Evolutionary conservation across 2,113 vertebrate genomes (phyloP).

Genomic region (Myotis davidii): DNA sequence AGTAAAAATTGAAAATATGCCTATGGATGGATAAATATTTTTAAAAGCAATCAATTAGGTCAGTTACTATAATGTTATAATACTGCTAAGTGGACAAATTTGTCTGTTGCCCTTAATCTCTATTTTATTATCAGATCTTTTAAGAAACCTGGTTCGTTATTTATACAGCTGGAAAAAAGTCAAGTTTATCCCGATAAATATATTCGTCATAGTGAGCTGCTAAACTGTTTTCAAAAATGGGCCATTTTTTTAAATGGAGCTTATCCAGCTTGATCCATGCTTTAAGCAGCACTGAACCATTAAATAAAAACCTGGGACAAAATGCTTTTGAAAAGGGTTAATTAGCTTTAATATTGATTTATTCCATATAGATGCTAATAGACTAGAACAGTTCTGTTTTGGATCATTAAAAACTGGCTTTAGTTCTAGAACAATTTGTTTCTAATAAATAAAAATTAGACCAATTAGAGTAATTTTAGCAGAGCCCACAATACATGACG

Average conservation of each 20-base stretch:
- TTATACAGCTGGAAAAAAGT: constrained; percentile 46
- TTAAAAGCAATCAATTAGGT: not conserved
- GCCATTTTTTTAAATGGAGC: constrained; percentile 94
- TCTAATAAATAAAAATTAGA: constrained; percentile 82
- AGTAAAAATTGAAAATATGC: not conserved
- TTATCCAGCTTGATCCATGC: constrained; percentile 95
- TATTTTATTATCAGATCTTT: not conserved
- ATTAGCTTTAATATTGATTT: constrained; percentile 99
- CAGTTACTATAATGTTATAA: fast-evolving
- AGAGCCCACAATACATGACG: constrained; percentile 3
- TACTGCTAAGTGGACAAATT: not conserved
- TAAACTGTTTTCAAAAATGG: constrained; percentile 91
- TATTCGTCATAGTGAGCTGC: constrained; percentile 86
- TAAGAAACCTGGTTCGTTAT: not conserved
- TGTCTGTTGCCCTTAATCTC: not conserved
- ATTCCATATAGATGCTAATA: constrained; percentile 93
- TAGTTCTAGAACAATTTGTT: constrained; percentile 83
- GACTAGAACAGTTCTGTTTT: constrained; percentile 86
- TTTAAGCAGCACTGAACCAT: constrained; percentile 93
- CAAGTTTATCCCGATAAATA: constrained; percentile 73
- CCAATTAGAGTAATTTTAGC: constrained; percentile 77
- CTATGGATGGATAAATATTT: not conserved
- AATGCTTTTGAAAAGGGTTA: constrained; percentile 98
- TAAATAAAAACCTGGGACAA: constrained; percentile 94
- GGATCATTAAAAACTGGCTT: constrained; percentile 85